These are phyloP conservation scores for Dipodomys spectabilis DNA, from an alignment of 2,113 vertebrate genomes.

Conservation along the genomic window DNA sequence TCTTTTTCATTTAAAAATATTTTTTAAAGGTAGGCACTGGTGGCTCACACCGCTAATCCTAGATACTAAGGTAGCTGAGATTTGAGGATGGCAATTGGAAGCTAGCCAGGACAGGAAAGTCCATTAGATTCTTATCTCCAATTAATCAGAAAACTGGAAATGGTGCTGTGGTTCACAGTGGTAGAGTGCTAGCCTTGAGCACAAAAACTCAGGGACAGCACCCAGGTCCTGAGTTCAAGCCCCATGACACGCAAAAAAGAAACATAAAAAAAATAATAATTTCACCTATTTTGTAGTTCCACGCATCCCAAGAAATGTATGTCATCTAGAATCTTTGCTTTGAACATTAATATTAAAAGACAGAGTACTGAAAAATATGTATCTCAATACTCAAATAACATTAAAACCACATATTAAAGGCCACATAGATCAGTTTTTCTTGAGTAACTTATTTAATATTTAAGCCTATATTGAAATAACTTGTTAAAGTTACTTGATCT, in stretches of 20 bases:
- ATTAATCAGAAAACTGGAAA: no score
- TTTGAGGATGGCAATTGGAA: no score
- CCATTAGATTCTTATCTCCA: no score
- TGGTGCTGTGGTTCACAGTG: no score
- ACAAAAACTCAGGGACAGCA: no score
- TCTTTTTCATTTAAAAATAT: constrained; percentile 11
- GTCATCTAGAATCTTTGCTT: constrained; percentile 10
- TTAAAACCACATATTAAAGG: not conserved
- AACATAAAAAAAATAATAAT: not conserved
- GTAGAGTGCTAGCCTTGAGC: no score
- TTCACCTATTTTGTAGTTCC: constrained; percentile 10
- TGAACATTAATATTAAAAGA: not conserved
- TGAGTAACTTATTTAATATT: constrained; percentile 25
- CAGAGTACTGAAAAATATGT: not conserved
- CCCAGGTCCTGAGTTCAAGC: no score
- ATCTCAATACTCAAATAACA: constrained; percentile 8
- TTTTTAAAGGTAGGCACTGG: not conserved
- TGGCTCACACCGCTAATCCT: no score
- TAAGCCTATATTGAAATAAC: constrained; percentile 24
- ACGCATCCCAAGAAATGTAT: not conserved
- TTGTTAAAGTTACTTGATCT: no score
- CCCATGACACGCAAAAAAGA: no score
- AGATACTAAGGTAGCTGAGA: no score
- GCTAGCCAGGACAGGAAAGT: no score
- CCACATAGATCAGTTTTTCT: not conserved